A percentile compares a stretch with the other conserved stretches of the same genome.
These are phyloP conservation scores for Heliconius himera DNA, from an alignment of 1,140 invertebrate genomes.

Conservation along the genomic window DNA sequence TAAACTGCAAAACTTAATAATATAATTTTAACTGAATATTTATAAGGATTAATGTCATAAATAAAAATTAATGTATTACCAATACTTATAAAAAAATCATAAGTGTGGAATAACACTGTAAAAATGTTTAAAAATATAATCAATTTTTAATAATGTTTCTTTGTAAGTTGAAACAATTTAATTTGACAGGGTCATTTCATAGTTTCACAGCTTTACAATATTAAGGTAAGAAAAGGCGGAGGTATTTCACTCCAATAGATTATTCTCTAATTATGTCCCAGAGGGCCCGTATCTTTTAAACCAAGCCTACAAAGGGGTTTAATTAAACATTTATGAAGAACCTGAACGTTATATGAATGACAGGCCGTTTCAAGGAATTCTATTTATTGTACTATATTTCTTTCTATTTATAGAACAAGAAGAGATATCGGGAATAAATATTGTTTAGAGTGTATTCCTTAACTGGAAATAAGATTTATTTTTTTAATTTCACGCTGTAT, in stretches of 20 bases:
- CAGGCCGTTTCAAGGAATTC: conserved; percentile 6
- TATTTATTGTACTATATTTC: neutral
- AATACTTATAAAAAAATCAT: too few species aligned
- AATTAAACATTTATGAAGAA: conserved; percentile 37
- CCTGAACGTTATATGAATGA: conserved; percentile 25
- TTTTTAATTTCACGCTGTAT: too few species aligned
- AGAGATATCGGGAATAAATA: neutral
- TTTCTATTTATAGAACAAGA: neutral
- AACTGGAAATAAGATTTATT: neutral
- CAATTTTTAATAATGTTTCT: too few species aligned
- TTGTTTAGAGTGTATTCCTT: too few species aligned
- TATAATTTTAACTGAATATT: too few species aligned
- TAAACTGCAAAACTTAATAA: too few species aligned
- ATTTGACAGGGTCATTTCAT: too few species aligned
- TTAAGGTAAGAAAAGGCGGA: conserved; percentile 33
- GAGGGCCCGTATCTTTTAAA: conserved; percentile 38
- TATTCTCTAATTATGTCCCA: conserved; percentile 42
- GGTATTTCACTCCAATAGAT: conserved; percentile 37
- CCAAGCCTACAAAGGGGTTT: conserved; percentile 37
- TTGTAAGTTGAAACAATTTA: too few species aligned
- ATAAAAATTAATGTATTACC: too few species aligned
- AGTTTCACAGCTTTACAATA: neutral
- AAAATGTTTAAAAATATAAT: too few species aligned
- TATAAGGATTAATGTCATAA: too few species aligned
- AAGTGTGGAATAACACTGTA: too few species aligned